Percentiles rank a stretch among this genome's conserved stretches.
Evolutionary conservation across 2,888 invertebrate species (phyloP).

Genomic region (Isoperla grammatica): DNA sequence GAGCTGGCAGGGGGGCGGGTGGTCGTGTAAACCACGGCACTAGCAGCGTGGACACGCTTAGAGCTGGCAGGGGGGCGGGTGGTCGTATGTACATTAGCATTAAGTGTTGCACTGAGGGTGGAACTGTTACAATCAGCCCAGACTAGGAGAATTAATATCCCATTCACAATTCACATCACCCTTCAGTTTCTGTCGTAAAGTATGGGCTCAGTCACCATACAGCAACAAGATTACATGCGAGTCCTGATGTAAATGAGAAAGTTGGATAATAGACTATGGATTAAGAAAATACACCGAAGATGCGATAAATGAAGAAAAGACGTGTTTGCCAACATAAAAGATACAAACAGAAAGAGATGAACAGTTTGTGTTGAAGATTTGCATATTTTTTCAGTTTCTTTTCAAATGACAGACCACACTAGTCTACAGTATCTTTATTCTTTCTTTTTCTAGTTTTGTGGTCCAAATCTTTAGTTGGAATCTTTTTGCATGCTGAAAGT

Average conservation of each 20-base stretch:
- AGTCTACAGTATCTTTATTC: neutral
- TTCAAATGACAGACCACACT: conserved; percentile 2
- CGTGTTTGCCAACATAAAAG: neutral
- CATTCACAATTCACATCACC: no score
- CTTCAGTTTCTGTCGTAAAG: neutral
- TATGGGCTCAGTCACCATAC: neutral
- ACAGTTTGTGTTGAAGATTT: neutral
- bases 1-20: no score
- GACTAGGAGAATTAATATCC: no score
- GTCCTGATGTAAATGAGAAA: no score
- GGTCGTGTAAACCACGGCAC: no score
- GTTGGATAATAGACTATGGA: neutral
- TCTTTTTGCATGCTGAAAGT: no score
- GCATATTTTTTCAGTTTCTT: neutral
- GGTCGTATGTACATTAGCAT: no score
- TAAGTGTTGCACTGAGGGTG: no score
- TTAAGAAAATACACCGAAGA: neutral
- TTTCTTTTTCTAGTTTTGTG: neutral
- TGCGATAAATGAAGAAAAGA: neutral
- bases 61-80: no score
- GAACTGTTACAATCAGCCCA: no score
- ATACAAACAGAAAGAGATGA: neutral
- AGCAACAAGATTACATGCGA: neutral
- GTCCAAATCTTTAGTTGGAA: neutral
- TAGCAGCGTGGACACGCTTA: no score